Base-by-base conservation (phyloP, 1,140 invertebrate species). In the Procambarus virginalis region DNA sequence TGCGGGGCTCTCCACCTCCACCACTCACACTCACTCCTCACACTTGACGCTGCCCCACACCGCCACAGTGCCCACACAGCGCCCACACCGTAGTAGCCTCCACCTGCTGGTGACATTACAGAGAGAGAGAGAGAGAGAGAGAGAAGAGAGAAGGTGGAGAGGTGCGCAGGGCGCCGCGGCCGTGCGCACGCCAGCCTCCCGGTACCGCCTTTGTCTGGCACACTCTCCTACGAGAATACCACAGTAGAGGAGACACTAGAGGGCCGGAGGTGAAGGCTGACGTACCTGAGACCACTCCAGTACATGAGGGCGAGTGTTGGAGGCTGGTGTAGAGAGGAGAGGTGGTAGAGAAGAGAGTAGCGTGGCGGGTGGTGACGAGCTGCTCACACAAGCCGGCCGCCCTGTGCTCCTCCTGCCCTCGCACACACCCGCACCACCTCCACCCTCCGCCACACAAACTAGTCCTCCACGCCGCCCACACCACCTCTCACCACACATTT, bases 261-360 rank as follows among this genome's bases (percentile, higher is more conserved):
- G 22, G 10, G 20, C 17, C 4, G 2, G n/a, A 70, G 10, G 22
- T 3, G 3, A 70, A 70, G n/a, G n/a, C 2, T 3, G 5, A 70
- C 68, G 5, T 70, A 70, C 68, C 68, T 70, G 22, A 70, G 68
- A 5, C 68, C 68, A 70, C 68, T 70, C 68, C 68, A 70, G 68
- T 70, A 70, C 68, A 70, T 70, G 22, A 22, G 10, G 22, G 10
- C 4, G 68, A 6, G 20, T 70, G 6, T n/a, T 34, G 68, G 17
- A 4, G 22, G 17, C 22, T 5, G 22, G n/a, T 22, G 17, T 8
- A 70, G 68, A 22, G 10, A 34, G 5, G 22, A 70, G 10, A 22
- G 5, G 51, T 1, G 34, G 34, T 34, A 34, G 34, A 34, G 34
- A 34, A 34, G 34, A 34, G 34, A 34, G 1, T 34, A 34, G 34